Evolutionary conservation across 2,888 invertebrate species (phyloP), one percentile per base, ranked within the genome.

Genomic region (Stegana nigrithorax): DNA sequence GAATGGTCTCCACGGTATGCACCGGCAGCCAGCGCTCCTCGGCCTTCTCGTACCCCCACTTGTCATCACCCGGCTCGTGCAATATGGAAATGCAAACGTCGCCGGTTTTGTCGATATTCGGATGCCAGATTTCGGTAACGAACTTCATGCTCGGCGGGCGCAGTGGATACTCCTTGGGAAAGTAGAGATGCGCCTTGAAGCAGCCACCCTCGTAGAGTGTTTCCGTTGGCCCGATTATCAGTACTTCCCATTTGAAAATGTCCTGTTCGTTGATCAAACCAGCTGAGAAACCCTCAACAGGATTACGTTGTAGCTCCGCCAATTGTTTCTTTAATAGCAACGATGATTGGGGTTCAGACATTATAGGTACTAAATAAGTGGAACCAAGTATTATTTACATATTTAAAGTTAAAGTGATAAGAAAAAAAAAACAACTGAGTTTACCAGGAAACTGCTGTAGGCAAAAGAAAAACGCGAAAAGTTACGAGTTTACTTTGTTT

Each of bases 111-210:
- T 82, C 84, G 62, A 84, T 98, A 88, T 99, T 98, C 75, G 98
- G 98, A 90, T 99, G 98, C 97, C 97, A 99, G 87, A 99, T 98
- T 89, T 98, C 97, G 82, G 97, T 97, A 67, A 97, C 93, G 89
- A 99, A 98, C 89, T 95, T 96, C 97, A 99, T 97, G 87, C 96
- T 94, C 70, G 98, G 98, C 80, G 98, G 98, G 88, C 96, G 93
- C 84, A 97, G 89, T 81, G 98, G 98, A 88, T 99, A 99, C 87
- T 99, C 98, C 88, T 95, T 95, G 74, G 98, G 98, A 87, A 99
- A 99, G 86, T 93, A 92, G 85, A 99, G 90, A 86, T 97, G 96
- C 80, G 98, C 97, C 89, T 98, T 98, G 88, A 99, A 99, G 87
- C 97, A 97, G 69, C 98, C 98, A 81, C 98, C 98, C 88, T 99